These are phyloP conservation scores for Cyrtodaria siliqua DNA, from an alignment of 2,888 invertebrate species.

Conservation along the genomic window DNA sequence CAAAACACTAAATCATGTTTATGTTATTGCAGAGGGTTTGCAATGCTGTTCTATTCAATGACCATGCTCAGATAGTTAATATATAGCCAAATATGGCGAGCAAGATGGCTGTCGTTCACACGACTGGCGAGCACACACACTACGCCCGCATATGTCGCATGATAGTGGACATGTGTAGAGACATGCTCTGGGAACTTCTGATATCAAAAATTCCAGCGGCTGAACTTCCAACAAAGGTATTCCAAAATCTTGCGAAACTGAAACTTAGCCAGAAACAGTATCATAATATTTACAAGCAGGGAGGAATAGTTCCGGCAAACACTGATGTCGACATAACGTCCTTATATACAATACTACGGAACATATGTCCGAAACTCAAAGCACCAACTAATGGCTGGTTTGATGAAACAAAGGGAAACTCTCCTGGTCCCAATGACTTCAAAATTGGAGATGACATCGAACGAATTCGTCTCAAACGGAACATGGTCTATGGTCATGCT, in stretches of 20 bases:
- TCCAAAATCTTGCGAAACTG: not conserved
- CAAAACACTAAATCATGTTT: too few relatives aligned
- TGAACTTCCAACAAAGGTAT: conserved; percentile 3
- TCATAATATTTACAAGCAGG: not conserved
- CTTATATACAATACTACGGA: conserved; percentile 1
- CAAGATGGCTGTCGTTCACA: not conserved
- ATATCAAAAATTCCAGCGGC: not conserved
- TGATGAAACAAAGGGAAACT: not conserved
- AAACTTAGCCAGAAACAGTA: conserved; percentile 4
- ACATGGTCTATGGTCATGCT: conserved; percentile 8
- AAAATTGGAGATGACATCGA: conserved; percentile 13
- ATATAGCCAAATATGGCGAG: conserved; percentile 15
- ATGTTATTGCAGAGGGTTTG: too few relatives aligned
- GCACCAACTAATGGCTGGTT: conserved; percentile 7
- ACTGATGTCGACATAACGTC: conserved; percentile 4
- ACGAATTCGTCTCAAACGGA: conserved; percentile 2
- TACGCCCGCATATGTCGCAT: conserved; percentile 5
- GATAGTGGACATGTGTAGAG: conserved; percentile 8
- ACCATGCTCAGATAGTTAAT: too few relatives aligned
- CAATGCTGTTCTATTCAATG: too few relatives aligned
- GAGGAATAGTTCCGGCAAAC: not conserved
- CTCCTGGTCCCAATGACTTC: not conserved
- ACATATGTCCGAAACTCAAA: conserved; percentile 7
- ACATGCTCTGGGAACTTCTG: conserved; percentile 8
- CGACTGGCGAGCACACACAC: conserved; percentile 2